Evolutionary conservation across 2,888 invertebrate species (phyloP), one percentile per base, ranked within the genome.

Genomic region (Chrysodeixis includens): DNA sequence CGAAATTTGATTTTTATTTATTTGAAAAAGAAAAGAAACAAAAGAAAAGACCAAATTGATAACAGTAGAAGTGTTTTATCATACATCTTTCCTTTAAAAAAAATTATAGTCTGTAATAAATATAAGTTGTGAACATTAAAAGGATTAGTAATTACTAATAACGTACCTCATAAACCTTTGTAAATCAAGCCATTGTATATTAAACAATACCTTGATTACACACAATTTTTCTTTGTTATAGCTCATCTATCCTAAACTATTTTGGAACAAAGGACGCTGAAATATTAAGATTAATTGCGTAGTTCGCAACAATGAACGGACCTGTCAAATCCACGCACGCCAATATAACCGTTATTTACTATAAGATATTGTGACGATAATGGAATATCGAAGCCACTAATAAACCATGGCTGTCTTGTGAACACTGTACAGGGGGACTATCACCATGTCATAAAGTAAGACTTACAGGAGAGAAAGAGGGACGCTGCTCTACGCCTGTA

Each of bases 221-320:
- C 51, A 49, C 32, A 56, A 30, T 62, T 63, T 61, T 65, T 70
- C 18, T 64, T 66, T 71, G 18, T 71, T 52, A 18, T 32, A 49
- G 12, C 56, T 54, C 40, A 32, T 52, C 46, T 51, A 53, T 56
- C 56, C 63, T 30, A 59, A 68, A 70, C 55, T 67, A 69, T 22
- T 30, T 51, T 18, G 6, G 40, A 64, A 73, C 65, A 66, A 71
- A 72, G 67, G 46, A 10, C 26, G 66, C 59, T 62, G 59, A 73
- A 72, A 69, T 62, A 64, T 72, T 62, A 72, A 68, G 70, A 74
- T 76, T 56, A 65, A 78, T 76, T 49, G 40, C 60, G 18, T 30
- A 68, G 57, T 59, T 66, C 51, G 58, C 66, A 69, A 78, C 66
- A 67, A 74, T 71, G 64, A 54, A 63, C 40, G 26, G 44, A 30